Percentiles rank a stretch among this genome's conserved stretches.
Evolutionary conservation across 1,140 invertebrate genomes (phyloP).

Genomic region (Lordiphosa clarofinis): DNA sequence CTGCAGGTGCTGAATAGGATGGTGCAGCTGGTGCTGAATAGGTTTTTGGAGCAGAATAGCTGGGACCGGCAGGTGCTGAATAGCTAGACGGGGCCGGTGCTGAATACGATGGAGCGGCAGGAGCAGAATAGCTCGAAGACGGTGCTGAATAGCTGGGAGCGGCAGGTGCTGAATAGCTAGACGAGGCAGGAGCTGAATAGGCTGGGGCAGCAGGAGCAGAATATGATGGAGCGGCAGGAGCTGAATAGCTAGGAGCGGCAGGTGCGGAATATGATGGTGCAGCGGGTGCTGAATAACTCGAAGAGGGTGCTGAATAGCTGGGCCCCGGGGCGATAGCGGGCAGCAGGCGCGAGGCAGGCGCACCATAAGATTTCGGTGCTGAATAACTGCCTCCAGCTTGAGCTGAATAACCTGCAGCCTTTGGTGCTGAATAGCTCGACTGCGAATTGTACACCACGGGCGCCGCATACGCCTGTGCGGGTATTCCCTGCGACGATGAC

Average conservation of each 20-base stretch:
- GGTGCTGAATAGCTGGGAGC: slow-evolving; percentile 18
- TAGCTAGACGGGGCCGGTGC: slow-evolving; percentile 16
- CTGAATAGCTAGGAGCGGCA: slow-evolving; percentile 10
- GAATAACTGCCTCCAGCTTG: slow-evolving; percentile 17
- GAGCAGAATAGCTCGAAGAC: slow-evolving; percentile 14
- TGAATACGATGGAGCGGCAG: slow-evolving; percentile 10
- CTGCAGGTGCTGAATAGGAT: slow-evolving; percentile 3
- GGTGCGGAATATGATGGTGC: slow-evolving; percentile 27
- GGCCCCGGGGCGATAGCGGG: no score
- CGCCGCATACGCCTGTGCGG: slow-evolving; percentile 16
- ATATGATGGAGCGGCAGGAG: slow-evolving; percentile 10
- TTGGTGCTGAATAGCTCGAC: slow-evolving; percentile 17
- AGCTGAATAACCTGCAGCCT: slow-evolving; percentile 18
- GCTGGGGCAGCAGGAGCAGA: slow-evolving; percentile 26
- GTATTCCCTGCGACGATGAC: slow-evolving; percentile 6
- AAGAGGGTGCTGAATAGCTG: slow-evolving; percentile 21
- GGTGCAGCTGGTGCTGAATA: slow-evolving; percentile 9
- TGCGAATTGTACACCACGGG: slow-evolving; percentile 9
- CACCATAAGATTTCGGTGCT: slow-evolving; percentile 26
- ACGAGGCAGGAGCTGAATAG: slow-evolving; percentile 21
- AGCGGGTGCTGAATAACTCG: slow-evolving; percentile 34
- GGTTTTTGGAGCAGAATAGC: neutral
- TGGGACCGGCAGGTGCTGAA: slow-evolving; percentile 32
- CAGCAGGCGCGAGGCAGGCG: slow-evolving; percentile 14
- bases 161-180: slow-evolving; percentile 12